Percentiles rank a stretch among this genome's conserved stretches.
These are phyloP conservation scores for Thera britannica DNA, from an alignment of 2,888 invertebrate genomes.

Conservation along the genomic window DNA sequence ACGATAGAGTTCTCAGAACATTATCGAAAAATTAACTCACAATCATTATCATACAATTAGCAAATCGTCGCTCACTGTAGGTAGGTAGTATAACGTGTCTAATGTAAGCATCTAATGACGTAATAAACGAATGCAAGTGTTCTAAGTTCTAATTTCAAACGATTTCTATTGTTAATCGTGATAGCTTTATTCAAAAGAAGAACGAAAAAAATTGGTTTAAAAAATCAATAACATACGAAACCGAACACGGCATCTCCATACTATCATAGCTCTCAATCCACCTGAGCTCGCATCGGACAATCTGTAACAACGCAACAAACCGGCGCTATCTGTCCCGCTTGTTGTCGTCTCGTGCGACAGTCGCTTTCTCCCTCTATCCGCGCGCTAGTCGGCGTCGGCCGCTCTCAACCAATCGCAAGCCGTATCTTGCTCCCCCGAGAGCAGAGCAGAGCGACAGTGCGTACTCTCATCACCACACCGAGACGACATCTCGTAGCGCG, in stretches of 20 bases:
- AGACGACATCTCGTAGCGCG: conserved; percentile 82
- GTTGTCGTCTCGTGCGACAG: conserved; percentile 66
- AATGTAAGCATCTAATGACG: conserved; percentile 26
- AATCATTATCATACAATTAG: conserved; percentile 42
- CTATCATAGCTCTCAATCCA: conserved; percentile 78
- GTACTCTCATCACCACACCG: conserved; percentile 82
- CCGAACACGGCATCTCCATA: conserved; percentile 73
- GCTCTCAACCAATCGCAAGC: conserved; percentile 81
- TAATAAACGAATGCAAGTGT: conserved; percentile 27
- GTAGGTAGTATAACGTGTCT: conserved; percentile 19
- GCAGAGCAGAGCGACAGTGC: conserved; percentile 84
- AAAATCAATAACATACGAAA: conserved; percentile 39
- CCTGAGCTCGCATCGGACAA: conserved; percentile 76
- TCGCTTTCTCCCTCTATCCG: conserved; percentile 79
- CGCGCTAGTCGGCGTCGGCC: conserved; percentile 65
- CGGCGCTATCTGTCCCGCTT: conserved; percentile 74
- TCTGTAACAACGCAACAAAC: conserved; percentile 76
- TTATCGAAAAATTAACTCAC: conserved; percentile 43
- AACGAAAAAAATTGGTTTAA: conserved; percentile 16
- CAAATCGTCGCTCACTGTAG: conserved; percentile 35
- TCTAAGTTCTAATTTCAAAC: neutral
- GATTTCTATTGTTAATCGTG: neutral
- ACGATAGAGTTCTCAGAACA: conserved; percentile 43
- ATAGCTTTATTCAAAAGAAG: neutral
- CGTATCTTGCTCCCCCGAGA: conserved; percentile 84